Conservation (phyloP, 2,113 vertebrate species). For the Mesocricetus auratus region DNA sequence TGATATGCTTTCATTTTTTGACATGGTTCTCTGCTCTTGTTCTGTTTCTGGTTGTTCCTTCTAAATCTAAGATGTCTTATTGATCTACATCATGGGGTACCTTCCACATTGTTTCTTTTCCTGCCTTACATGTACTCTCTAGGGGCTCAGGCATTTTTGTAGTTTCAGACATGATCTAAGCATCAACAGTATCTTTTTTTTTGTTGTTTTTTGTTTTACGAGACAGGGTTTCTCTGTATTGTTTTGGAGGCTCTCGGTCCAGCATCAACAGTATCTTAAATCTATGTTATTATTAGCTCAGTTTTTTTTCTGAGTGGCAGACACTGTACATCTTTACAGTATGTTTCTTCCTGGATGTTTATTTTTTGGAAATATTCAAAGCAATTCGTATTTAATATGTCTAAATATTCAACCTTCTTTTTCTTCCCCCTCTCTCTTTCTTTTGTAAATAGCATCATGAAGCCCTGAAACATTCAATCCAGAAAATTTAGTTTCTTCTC, state of each 20-base stretch:
- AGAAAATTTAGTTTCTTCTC: slow-evolving; percentile 51
- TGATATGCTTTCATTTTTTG: neutral
- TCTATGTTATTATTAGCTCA: neutral
- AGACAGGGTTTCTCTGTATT: no score
- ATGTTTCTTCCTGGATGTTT: neutral
- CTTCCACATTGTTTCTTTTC: neutral
- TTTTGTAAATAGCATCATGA: slow-evolving; percentile 17
- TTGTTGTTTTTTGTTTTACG: no score
- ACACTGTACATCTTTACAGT: neutral
- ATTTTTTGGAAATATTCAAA: slow-evolving; percentile 23
- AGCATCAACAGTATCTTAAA: slow-evolving; percentile 22
- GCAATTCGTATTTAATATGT: slow-evolving; percentile 18
- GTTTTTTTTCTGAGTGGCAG: slow-evolving; percentile 7
- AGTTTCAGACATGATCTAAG: neutral
- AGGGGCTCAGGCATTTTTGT: slow-evolving; percentile 12
- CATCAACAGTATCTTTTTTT: slow-evolving; percentile 30
- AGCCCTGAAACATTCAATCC: neutral
- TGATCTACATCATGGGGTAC: neutral
- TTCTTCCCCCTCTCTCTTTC: neutral
- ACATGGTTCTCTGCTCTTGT: neutral
- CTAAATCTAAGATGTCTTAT: neutral
- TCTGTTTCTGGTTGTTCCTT: slow-evolving; percentile 11
- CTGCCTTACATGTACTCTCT: neutral
- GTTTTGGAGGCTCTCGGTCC: no score
- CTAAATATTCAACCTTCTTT: neutral